These are phyloP conservation scores for Tachycineta bicolor DNA, from an alignment of 2,113 vertebrate species.

Conservation along the genomic window DNA sequence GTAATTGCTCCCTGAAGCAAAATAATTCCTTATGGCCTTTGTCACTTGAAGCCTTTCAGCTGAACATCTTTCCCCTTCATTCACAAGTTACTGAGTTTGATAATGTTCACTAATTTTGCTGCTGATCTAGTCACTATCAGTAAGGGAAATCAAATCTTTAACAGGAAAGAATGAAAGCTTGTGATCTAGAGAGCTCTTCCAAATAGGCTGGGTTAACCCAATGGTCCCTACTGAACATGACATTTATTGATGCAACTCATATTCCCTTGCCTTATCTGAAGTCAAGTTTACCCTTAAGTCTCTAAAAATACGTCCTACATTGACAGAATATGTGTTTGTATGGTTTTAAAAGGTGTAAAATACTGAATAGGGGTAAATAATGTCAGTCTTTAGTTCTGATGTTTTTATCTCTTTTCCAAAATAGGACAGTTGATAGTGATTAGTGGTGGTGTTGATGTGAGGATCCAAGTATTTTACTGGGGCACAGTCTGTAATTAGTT, in stretches of 20 bases:
- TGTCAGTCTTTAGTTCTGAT: background rate
- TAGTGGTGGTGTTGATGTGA: background rate
- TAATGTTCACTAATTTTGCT: background rate
- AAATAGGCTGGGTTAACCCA: background rate
- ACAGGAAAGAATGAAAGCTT: background rate
- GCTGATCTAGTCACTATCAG: background rate
- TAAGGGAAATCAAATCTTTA: background rate
- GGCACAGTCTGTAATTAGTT: background rate
- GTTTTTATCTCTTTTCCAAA: background rate
- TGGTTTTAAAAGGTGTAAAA: background rate
- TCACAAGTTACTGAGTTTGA: background rate
- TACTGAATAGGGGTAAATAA: background rate
- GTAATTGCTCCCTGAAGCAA: conserved; percentile 27
- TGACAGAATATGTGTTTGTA: background rate
- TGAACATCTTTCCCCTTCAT: background rate
- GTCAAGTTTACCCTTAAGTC: background rate
- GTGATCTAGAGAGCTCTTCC: background rate
- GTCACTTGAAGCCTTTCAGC: conserved; percentile 15
- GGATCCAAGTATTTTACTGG: background rate
- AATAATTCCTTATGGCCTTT: conserved; percentile 30
- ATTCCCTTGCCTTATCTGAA: background rate
- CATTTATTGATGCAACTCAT: background rate
- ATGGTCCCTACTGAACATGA: background rate
- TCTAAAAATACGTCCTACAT: background rate
- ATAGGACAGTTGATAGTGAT: background rate